Conservation (phyloP, 2,113 vertebrate genomes). For the Lutjanus erythropterus region DNA sequence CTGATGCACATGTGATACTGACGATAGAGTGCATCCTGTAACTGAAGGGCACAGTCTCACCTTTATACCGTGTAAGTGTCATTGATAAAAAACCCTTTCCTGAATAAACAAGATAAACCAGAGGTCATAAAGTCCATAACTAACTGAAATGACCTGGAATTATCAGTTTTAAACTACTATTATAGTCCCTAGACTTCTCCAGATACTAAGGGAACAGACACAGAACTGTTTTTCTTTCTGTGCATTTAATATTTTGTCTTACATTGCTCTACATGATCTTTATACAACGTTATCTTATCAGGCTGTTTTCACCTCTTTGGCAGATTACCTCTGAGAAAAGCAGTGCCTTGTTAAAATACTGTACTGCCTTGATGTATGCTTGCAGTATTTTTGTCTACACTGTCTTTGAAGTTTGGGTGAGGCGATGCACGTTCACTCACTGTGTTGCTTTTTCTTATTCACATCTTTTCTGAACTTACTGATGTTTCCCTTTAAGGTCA, state of each 20-base stretch:
- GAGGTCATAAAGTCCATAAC: background rate
- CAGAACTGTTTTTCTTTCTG: background rate
- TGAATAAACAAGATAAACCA: background rate
- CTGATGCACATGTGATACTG: background rate
- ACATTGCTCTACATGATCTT: background rate
- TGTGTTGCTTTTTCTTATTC: background rate
- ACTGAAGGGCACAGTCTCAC: conserved; percentile 3
- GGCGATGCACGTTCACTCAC: background rate
- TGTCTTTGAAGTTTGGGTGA: conserved; percentile 8
- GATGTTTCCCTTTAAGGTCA: background rate
- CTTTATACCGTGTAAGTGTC: background rate
- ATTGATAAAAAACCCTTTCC: background rate
- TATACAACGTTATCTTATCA: background rate
- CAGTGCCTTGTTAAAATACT: background rate
- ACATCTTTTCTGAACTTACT: background rate
- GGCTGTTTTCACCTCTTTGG: conserved; percentile 9
- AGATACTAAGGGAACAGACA: background rate
- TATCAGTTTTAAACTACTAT: background rate
- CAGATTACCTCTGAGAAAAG: background rate
- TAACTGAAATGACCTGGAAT: background rate
- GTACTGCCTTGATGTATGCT: background rate
- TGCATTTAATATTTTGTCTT: conserved; percentile 3
- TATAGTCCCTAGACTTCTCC: background rate
- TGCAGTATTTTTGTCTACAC: background rate
- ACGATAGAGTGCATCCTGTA: background rate